These are phyloP conservation scores for Scophthalmus maximus DNA, from an alignment of 2,113 vertebrate genomes.

Conservation along the genomic window DNA sequence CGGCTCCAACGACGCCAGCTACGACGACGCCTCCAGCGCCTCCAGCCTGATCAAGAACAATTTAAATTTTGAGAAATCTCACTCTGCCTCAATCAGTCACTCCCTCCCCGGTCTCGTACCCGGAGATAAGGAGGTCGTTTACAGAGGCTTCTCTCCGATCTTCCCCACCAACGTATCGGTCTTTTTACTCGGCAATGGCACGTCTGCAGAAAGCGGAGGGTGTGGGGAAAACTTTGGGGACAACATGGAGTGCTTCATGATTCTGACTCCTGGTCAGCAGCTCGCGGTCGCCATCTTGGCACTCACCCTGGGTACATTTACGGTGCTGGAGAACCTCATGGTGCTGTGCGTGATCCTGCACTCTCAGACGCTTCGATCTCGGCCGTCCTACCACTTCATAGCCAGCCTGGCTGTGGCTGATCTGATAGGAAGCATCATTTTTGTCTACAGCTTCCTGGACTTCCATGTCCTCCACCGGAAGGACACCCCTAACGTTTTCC, in stretches of 20 bases:
- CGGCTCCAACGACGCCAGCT: conserved; percentile 92
- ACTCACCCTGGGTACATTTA: conserved; percentile 95
- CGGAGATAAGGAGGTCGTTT: conserved; percentile 85
- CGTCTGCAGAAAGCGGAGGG: conserved; percentile 81
- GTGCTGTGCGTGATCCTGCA: conserved; percentile 96
- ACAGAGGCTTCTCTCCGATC: conserved; percentile 80
- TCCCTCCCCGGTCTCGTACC: conserved; percentile 89
- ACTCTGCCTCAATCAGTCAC: conserved; percentile 88
- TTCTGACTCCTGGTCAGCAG: conserved; percentile 96
- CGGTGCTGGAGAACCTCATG: conserved; percentile 94
- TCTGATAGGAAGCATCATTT: conserved; percentile 96
- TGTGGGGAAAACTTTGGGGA: conserved; percentile 97
- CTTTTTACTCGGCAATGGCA: conserved; percentile 86
- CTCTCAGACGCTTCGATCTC: conserved; percentile 92
- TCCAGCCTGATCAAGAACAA: conserved; percentile 87
- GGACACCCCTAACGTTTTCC: conserved; percentile 93
- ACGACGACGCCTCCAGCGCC: conserved; percentile 86
- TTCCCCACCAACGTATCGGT: conserved; percentile 91
- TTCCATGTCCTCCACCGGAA: conserved; percentile 98
- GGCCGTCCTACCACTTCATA: conserved; percentile 98
- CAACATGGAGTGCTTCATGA: conserved; percentile 99
- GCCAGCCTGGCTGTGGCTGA: conserved; percentile 97
- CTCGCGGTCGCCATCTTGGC: conserved; percentile 92
- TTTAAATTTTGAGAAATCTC: conserved; percentile 89
- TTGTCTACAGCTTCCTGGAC: conserved; percentile 99